phyloP scores from a whole-genome alignment of 2,888 invertebrate species.

The Caenorhabditis macrosperma region DNA sequence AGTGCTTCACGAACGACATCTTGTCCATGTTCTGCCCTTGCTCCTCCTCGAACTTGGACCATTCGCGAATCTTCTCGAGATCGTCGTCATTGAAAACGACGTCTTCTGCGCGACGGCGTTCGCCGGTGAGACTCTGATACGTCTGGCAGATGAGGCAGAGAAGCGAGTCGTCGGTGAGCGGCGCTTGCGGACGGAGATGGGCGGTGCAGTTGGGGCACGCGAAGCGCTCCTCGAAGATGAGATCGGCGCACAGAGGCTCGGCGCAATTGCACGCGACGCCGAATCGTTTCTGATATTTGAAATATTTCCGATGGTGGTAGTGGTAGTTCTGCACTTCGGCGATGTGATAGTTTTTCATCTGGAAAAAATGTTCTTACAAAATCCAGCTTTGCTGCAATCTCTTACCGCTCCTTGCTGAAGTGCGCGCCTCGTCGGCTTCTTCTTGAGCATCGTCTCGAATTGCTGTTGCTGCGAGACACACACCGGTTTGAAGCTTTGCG shows the following conservation, averaged over 20 bases:
- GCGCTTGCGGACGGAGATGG: background rate
- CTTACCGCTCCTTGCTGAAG: too few species aligned
- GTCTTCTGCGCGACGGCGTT: background rate
- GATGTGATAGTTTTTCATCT: constrained; percentile 26
- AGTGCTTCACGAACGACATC: background rate
- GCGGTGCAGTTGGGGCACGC: constrained; percentile 14
- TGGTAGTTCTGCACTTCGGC: background rate
- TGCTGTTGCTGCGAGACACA: background rate
- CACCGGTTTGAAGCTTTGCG: constrained; percentile 9
- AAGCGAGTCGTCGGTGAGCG: background rate
- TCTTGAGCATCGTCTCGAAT: background rate
- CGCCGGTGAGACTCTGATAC: background rate
- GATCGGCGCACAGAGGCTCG: background rate
- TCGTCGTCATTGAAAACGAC: constrained; percentile 6
- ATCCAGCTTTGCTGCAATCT: too few species aligned
- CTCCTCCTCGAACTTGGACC: background rate
- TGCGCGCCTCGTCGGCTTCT: background rate
- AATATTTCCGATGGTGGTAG: background rate
- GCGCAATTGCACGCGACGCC: background rate
- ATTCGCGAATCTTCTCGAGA: background rate
- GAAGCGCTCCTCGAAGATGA: background rate
- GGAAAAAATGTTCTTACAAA: too few species aligned
- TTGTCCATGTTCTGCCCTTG: background rate
- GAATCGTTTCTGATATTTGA: background rate
- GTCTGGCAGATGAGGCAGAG: constrained; percentile 14